Percentiles rank a stretch among this genome's conserved stretches.
phyloP scores from a whole-genome alignment of 2,797 vertebrate genomes.

The Oryzias sinensis region DNA sequence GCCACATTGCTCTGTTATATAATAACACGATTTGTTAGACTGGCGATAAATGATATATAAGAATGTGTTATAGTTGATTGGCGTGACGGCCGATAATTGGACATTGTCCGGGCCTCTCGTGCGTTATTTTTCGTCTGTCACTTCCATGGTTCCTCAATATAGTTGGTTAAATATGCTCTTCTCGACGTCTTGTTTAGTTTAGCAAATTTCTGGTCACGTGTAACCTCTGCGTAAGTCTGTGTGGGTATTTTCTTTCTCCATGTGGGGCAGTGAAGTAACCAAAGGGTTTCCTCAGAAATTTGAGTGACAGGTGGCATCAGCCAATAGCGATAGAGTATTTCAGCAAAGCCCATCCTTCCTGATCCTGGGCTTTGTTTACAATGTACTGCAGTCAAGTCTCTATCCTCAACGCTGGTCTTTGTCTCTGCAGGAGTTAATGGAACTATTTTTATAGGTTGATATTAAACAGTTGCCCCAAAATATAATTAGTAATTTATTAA shows the following conservation, averaged over 20 bases:
- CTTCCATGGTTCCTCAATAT: too few relatives aligned
- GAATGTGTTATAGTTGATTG: too few relatives aligned
- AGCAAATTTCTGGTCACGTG: constrained; percentile 72
- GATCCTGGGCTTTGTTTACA: constrained; percentile 62
- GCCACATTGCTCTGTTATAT: too few relatives aligned
- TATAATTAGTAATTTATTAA: background rate
- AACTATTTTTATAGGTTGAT: background rate
- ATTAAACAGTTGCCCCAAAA: background rate
- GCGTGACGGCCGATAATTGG: too few relatives aligned
- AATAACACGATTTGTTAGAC: too few relatives aligned
- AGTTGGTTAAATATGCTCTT: too few relatives aligned
- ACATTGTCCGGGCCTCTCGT: too few relatives aligned
- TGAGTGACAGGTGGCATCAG: constrained; percentile 46
- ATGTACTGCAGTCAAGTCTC: constrained; percentile 47
- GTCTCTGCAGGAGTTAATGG: constrained; percentile 15
- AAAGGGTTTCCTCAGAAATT: constrained; percentile 53
- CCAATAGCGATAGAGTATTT: constrained; percentile 51
- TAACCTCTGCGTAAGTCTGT: constrained; percentile 58
- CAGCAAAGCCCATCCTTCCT: constrained; percentile 33
- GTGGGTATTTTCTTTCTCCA: constrained; percentile 44
- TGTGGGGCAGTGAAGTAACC: constrained; percentile 48
- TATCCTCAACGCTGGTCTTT: constrained; percentile 27
- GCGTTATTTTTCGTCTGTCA: too few relatives aligned
- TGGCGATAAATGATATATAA: too few relatives aligned
- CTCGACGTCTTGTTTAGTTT: constrained; percentile 65